phyloP scores from a whole-genome alignment of 2,113 vertebrate species.

The Microtus richardsoni region DNA sequence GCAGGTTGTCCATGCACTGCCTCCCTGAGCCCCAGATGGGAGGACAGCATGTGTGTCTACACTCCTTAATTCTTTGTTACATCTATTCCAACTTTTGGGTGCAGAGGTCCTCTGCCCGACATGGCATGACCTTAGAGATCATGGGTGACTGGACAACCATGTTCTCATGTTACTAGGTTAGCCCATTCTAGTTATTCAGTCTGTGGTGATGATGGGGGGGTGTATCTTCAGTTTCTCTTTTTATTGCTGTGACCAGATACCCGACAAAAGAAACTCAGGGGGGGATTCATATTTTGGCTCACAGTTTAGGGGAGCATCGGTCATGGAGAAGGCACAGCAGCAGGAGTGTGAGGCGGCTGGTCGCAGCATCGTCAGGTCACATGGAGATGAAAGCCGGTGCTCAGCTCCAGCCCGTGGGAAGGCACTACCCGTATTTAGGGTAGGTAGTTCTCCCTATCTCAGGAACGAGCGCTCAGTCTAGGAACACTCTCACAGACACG shows the following conservation, averaged over 20 bases:
- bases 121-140: not conserved
- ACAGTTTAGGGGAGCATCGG: not conserved
- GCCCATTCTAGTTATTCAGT: not conserved
- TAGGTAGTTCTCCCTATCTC: too few species aligned
- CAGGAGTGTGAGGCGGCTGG: not conserved
- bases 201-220: too few species aligned
- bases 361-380: not conserved
- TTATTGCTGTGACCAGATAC: not conserved
- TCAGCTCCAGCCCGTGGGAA: not conserved
- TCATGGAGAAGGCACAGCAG: too few species aligned
- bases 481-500: not conserved
- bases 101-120: not conserved
- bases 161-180: not conserved
- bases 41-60: not conserved
- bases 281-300: not conserved
- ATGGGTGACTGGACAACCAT: accelerated
- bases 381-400: not conserved
- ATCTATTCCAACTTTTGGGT: accelerated
- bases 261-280: too few species aligned
- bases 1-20: accelerated
- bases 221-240: not conserved
- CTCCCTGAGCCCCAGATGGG: accelerated
- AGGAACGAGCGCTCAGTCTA: too few species aligned
- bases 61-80: not conserved
- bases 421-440: not conserved